Base-by-base conservation (phyloP, 2,113 vertebrate species). In the mouse (Mus musculus) region DNA sequence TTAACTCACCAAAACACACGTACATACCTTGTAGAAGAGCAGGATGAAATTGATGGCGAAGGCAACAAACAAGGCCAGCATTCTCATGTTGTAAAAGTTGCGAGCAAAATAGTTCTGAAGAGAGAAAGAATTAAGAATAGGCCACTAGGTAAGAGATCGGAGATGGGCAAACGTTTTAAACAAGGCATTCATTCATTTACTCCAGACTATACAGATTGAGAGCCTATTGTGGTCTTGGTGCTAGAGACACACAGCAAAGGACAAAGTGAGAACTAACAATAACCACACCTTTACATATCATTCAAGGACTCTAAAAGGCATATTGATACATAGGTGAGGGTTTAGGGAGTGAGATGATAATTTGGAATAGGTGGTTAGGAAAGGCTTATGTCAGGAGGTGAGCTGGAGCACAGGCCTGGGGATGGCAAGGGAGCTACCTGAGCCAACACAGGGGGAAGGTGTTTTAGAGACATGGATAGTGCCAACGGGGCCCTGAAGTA, bases 21-120 rank as follows among this genome's bases (percentile, higher is more conserved):
- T 98, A 99, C 99, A 0, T 99, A 99, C 99, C 99, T 99, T 99
- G 95, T 99, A 99, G 97, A 99, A 99, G 69, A 99, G 99, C 75
- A 99, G 98, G 97, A 99, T 99, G 95, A 99, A 99, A 98, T 99
- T 99, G 98, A 99, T 99, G 19, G 99, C 99, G 96, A 99, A 99
- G 71, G 99, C 99, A 56, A 99, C 99, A 98, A 99, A 99, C 93
- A 99, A 97, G 0, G 99, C 99, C 98, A 99, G 96, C 99, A 99
- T 99, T 97, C 99, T 99, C 99, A 99, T 99, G 98, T 99, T 99
- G 99, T 99, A 99, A 97, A 99, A 99, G 98, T 99, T 99, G 91
- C 99, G 99, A 42, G 99, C 99, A 98, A 99, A 99, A 97, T 99
- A 99, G 98, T 99, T 99, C 99, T 99, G 98, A 88, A 98, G 95